These are phyloP conservation scores for Elanus axillaris DNA, from an alignment of 2,113 vertebrate species.

Conservation along the genomic window DNA sequence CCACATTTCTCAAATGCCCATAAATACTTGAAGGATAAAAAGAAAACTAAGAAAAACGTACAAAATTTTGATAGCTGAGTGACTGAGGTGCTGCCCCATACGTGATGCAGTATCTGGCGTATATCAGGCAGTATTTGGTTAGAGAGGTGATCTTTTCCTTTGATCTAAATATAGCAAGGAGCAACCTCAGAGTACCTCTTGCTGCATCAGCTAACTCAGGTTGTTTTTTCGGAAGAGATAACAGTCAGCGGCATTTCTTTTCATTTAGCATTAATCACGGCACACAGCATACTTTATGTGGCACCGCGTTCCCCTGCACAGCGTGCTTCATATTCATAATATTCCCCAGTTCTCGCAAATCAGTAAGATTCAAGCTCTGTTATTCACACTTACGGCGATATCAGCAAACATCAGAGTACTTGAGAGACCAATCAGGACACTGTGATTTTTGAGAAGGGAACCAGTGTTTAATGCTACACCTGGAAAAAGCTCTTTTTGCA, in stretches of 20 bases:
- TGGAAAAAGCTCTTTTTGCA: not conserved
- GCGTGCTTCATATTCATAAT: too few relatives aligned
- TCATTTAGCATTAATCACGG: not conserved
- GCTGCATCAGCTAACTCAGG: not conserved
- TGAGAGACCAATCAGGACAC: not conserved
- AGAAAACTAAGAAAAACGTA: not conserved
- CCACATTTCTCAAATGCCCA: fast-evolving
- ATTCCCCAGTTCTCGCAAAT: not conserved
- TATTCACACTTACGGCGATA: fast-evolving
- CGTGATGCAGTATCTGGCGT: fast-evolving
- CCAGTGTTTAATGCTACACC: not conserved
- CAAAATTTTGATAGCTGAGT: not conserved
- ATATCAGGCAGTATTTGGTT: not conserved
- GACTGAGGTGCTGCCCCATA: not conserved
- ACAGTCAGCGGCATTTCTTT: not conserved
- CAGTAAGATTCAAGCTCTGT: not conserved
- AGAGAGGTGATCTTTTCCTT: not conserved
- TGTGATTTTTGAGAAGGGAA: not conserved
- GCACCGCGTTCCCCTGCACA: not conserved
- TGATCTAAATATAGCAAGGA: not conserved
- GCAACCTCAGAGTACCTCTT: not conserved
- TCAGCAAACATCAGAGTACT: not conserved
- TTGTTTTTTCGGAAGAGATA: fast-evolving
- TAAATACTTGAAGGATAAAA: not conserved
- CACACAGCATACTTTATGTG: not conserved